phyloP scores from a whole-genome alignment of 2,888 invertebrate species.

The Chymomyza amoena region DNA sequence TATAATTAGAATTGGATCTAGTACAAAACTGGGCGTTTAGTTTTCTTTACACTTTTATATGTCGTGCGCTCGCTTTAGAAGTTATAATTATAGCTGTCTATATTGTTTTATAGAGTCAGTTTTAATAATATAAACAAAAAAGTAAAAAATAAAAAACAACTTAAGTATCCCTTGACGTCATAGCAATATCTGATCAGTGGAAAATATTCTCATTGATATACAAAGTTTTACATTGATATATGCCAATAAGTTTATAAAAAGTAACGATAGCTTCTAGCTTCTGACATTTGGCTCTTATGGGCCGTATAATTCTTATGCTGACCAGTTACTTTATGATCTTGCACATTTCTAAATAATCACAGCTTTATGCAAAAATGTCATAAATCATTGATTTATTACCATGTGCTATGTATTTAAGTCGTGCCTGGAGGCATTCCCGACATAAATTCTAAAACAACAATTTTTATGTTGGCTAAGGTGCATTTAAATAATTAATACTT shows the following conservation, averaged over 20 bases:
- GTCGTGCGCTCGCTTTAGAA: neutral
- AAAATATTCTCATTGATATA: neutral
- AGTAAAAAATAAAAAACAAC: conserved; percentile 12
- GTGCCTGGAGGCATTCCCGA: neutral
- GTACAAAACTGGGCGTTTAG: neutral
- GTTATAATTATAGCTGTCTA: neutral
- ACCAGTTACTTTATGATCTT: no score
- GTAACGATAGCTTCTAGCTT: no score
- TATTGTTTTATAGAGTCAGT: conserved; percentile 8
- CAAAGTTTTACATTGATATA: neutral
- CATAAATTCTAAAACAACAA: no score
- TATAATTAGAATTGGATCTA: neutral
- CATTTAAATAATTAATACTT: neutral
- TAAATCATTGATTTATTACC: neutral
- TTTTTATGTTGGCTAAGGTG: neutral
- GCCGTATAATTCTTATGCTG: neutral
- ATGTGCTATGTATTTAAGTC: neutral
- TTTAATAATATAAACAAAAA: conserved; percentile 15
- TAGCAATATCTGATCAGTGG: neutral
- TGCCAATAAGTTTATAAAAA: neutral
- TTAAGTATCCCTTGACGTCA: conserved; percentile 11
- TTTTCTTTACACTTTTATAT: neutral
- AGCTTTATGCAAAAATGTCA: neutral
- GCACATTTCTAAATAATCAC: neutral
- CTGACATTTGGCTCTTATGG: neutral